Percentiles rank a stretch among this genome's conserved stretches.
phyloP scores from a whole-genome alignment of 2,797 vertebrate species.

The Halcyon chelicuti region DNA sequence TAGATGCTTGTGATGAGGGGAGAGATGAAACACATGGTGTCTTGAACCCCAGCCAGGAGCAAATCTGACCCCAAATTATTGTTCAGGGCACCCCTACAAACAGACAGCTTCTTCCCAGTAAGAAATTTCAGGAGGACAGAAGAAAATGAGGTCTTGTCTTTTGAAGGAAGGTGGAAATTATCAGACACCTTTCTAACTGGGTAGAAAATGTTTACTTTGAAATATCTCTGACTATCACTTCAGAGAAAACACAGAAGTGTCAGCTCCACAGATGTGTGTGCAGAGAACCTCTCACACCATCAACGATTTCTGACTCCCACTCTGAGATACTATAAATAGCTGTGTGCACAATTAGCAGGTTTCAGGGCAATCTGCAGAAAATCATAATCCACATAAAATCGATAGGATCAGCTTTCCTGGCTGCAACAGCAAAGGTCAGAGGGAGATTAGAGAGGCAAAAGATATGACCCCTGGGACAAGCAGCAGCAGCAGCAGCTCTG shows the following conservation, averaged over 20 bases:
- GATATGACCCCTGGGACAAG: background rate
- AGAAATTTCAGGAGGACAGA: background rate
- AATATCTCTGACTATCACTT: background rate
- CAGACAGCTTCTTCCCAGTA: background rate
- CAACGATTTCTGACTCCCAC: background rate
- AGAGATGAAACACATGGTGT: fast-evolving
- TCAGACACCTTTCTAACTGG: background rate
- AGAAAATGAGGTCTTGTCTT: background rate
- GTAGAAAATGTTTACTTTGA: background rate
- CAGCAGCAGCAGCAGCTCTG: background rate
- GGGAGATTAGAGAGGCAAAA: background rate
- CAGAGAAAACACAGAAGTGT: background rate
- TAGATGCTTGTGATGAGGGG: background rate
- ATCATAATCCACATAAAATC: constrained; percentile 27
- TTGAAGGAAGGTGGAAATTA: background rate
- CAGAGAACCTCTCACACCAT: background rate
- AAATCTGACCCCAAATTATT: background rate
- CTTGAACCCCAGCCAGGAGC: background rate
- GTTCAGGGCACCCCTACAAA: background rate
- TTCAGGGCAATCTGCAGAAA: background rate
- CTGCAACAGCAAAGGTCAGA: background rate
- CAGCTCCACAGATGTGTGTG: fast-evolving
- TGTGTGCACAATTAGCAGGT: constrained; percentile 21
- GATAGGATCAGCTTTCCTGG: background rate
- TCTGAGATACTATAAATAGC: background rate